These are phyloP conservation scores for Melanotaenia nigrans DNA, from an alignment of 2,797 vertebrate species.

Conservation along the genomic window DNA sequence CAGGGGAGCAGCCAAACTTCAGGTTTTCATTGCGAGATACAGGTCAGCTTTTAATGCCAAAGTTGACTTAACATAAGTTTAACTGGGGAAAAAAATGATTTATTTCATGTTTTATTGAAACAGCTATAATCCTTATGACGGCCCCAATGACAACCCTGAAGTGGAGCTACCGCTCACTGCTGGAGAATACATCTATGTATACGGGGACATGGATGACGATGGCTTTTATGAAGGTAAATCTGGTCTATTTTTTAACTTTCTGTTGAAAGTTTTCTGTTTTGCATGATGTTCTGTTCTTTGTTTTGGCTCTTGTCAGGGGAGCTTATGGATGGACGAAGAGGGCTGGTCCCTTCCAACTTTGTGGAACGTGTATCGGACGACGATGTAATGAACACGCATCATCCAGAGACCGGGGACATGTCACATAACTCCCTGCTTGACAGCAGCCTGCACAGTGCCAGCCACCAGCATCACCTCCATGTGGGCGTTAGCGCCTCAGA, in stretches of 20 bases:
- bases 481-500: constrained; percentile 83
- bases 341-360: constrained; percentile 98
- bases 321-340: constrained; percentile 97
- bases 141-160: constrained; percentile 98
- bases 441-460: constrained; percentile 91
- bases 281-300: background rate
- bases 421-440: constrained; percentile 93
- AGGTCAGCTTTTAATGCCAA: constrained; percentile 79
- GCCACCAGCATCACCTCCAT: constrained; percentile 81
- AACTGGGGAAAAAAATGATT: background rate
- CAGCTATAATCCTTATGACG: constrained; percentile 98
- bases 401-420: constrained; percentile 86
- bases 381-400: constrained; percentile 89
- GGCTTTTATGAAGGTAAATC: constrained; percentile 96
- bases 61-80: background rate
- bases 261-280: background rate
- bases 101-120: background rate
- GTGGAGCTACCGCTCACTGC: constrained; percentile 96
- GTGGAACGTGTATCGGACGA: constrained; percentile 97
- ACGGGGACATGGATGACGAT: constrained; percentile 97
- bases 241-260: background rate
- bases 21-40: constrained; percentile 96
- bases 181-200: constrained; percentile 98
- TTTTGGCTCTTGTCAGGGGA: constrained; percentile 84
- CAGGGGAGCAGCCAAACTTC: constrained; percentile 88